Conservation (phyloP, 2,888 invertebrate species). For the Eurytoma adleriae region DNA sequence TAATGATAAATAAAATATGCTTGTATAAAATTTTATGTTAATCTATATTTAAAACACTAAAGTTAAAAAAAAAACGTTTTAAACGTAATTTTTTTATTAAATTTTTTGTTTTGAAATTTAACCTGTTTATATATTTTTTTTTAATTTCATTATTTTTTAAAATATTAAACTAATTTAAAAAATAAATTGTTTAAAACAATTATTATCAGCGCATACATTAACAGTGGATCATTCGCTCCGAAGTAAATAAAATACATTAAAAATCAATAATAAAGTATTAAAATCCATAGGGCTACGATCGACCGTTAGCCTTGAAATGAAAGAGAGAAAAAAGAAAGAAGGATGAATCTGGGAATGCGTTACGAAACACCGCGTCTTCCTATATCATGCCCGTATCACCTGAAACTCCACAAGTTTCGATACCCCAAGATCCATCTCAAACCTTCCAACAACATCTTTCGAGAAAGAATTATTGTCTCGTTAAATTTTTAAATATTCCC, state of each 20-base stretch:
- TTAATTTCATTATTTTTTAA: too few species aligned
- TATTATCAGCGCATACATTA: constrained; percentile 15
- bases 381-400: constrained; percentile 18
- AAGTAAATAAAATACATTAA: constrained; percentile 17
- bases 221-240: constrained; percentile 22
- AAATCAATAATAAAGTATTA: constrained; percentile 11
- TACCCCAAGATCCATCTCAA: neutral
- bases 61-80: neutral
- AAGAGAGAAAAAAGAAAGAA: neutral
- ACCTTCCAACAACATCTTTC: constrained; percentile 17
- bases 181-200: too few species aligned
- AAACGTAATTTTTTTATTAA: constrained; percentile 10
- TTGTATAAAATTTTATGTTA: neutral
- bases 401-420: constrained; percentile 12
- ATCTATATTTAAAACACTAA: neutral
- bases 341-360: neutral
- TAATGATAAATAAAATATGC: neutral
- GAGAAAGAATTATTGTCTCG: constrained; percentile 55
- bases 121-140: too few species aligned
- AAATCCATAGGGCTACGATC: constrained; percentile 6
- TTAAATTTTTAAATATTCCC: constrained; percentile 33
- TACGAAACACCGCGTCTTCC: constrained; percentile 6
- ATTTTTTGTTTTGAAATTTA: neutral
- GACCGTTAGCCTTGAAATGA: constrained; percentile 31
- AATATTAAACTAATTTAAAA: neutral